Conservation (phyloP, 2,888 invertebrate species). For the Apocheima hispidaria region DNA sequence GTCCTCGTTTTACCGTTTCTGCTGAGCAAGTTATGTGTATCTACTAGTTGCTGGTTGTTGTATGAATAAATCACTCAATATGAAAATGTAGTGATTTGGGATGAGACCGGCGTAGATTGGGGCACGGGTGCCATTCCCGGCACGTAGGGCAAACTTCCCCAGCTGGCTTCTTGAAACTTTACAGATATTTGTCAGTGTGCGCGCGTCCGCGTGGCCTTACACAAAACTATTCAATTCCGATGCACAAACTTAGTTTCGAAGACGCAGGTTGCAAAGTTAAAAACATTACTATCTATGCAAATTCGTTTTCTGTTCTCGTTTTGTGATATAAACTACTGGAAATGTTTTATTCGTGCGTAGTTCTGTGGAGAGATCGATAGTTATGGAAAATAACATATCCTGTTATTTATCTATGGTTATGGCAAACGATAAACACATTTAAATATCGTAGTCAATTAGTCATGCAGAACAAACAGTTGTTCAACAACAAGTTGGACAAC, state of each 20-base stretch:
- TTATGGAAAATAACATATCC: constrained; percentile 34
- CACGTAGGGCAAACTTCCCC: constrained; percentile 54
- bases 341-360: constrained; percentile 53
- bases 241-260: constrained; percentile 47
- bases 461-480: neutral
- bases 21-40: constrained; percentile 42
- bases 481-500: neutral
- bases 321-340: constrained; percentile 47
- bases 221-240: constrained; percentile 50
- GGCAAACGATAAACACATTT: constrained; percentile 21
- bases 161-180: constrained; percentile 49
- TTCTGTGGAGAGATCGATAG: constrained; percentile 40
- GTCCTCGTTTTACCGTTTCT: constrained; percentile 41
- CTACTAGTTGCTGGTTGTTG: constrained; percentile 35
- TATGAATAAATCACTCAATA: constrained; percentile 62
- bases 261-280: constrained; percentile 54
- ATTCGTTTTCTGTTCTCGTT: constrained; percentile 53
- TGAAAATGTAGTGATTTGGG: constrained; percentile 64
- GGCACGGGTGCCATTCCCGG: constrained; percentile 43
- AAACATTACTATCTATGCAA: constrained; percentile 55
- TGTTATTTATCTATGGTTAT: constrained; percentile 41
- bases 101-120: constrained; percentile 45
- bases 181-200: constrained; percentile 53
- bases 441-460: constrained; percentile 7
- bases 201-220: constrained; percentile 37